Evolutionary conservation across 2,113 vertebrate species (phyloP).

Genomic region (Labrus mixtus): DNA sequence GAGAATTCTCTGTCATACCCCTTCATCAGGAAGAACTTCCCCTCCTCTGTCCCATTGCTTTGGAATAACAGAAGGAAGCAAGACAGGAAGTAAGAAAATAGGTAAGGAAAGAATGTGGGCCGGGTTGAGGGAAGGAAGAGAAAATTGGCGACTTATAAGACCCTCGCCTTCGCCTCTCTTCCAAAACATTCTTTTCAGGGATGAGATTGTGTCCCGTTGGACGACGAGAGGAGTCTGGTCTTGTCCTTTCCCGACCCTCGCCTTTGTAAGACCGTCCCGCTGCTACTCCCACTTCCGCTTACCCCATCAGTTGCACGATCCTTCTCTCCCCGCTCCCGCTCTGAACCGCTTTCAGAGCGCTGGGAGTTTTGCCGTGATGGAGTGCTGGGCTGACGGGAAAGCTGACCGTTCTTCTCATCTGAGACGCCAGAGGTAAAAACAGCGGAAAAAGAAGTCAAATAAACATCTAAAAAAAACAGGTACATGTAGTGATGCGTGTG

Average conservation of each 20-base stretch:
- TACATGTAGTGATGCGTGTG: too few species aligned
- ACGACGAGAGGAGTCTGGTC: constrained; percentile 87
- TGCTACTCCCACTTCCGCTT: constrained; percentile 49
- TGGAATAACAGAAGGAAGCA: constrained; percentile 50
- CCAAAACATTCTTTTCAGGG: constrained; percentile 79
- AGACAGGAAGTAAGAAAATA: constrained; percentile 51
- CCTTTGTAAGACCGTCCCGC: constrained; percentile 79
- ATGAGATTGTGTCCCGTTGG: constrained; percentile 90
- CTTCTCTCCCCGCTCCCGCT: constrained; percentile 70
- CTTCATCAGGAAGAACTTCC: constrained; percentile 27
- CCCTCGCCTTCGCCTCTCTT: constrained; percentile 30
- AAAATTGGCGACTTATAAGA: constrained; percentile 25
- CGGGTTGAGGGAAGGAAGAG: constrained; percentile 59
- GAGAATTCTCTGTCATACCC: constrained; percentile 27
- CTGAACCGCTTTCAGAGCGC: constrained; percentile 83
- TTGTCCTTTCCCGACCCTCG: constrained; percentile 89
- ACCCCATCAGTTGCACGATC: constrained; percentile 54
- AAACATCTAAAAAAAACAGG: not conserved
- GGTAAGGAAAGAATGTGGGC: constrained; percentile 45
- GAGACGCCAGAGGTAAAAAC: constrained; percentile 3
- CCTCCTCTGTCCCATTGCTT: constrained; percentile 46
- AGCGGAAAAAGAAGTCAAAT: not conserved
- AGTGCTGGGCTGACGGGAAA: constrained; percentile 83
- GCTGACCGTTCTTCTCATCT: constrained; percentile 92
- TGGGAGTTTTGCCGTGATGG: constrained; percentile 86